phyloP scores from a whole-genome alignment of 2,888 invertebrate species.

The Electrophaes corylata region DNA sequence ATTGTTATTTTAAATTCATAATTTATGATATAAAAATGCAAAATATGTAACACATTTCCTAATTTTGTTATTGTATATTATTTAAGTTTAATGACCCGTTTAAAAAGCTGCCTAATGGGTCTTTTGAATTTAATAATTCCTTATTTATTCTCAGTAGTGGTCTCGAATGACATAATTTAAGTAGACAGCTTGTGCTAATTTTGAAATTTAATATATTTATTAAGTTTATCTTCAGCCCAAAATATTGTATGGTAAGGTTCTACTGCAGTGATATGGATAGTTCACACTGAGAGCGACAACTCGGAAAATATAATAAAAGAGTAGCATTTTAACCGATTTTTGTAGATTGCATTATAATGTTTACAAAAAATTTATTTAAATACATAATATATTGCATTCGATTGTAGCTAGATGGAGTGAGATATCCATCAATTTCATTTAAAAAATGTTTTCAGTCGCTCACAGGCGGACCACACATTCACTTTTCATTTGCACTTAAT shows the following conservation, averaged over 20 bases:
- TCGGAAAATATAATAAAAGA: neutral
- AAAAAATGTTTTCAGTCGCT: conserved; percentile 26
- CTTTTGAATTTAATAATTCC: neutral
- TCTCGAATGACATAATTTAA: neutral
- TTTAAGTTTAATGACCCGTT: neutral
- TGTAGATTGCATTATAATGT: too few relatives aligned
- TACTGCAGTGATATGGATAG: conserved; percentile 1
- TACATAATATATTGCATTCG: too few relatives aligned
- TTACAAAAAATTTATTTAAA: too few relatives aligned
- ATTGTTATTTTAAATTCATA: conserved; percentile 12
- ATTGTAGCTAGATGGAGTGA: too few relatives aligned
- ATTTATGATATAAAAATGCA: conserved; percentile 29
- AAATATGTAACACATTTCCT: conserved; percentile 23
- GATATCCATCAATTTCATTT: too few relatives aligned
- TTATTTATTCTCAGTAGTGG: too few relatives aligned
- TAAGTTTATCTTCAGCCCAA: conserved; percentile 2
- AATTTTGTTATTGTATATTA: conserved; percentile 10
- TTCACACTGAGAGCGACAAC: conserved; percentile 32
- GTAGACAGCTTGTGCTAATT: neutral
- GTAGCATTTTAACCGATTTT: neutral
- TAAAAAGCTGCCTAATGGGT: conserved; percentile 18
- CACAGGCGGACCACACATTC: conserved; percentile 32
- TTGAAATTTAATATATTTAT: neutral
- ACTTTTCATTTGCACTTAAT: conserved; percentile 31
- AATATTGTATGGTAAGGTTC: neutral